phyloP scores from a whole-genome alignment of 2,113 vertebrate genomes.

The Centropus unirufus region DNA sequence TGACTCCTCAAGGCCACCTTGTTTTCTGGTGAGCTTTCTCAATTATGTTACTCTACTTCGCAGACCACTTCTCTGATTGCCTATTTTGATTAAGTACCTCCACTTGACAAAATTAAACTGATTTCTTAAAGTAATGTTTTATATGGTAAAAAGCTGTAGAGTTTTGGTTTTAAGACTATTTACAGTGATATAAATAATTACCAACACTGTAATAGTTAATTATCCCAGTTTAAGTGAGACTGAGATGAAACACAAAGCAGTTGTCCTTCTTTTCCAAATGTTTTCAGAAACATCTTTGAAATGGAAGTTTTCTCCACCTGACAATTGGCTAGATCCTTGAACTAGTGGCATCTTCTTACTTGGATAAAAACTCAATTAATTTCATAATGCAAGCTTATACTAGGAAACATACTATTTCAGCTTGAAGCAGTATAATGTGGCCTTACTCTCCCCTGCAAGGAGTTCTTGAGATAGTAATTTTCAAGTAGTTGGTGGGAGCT shows the following conservation, averaged over 20 bases:
- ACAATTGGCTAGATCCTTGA: background rate
- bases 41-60: background rate
- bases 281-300: background rate
- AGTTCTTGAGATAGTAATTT: background rate
- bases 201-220: background rate
- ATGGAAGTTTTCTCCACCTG: background rate
- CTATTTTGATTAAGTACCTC: background rate
- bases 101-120: background rate
- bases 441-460: background rate
- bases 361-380: background rate
- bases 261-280: background rate
- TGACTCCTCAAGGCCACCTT: background rate
- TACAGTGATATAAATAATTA: background rate
- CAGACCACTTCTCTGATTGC: background rate
- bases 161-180: background rate
- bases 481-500: background rate
- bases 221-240: background rate
- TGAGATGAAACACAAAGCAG: background rate
- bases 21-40: background rate
- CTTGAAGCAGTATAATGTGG: background rate
- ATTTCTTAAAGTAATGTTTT: background rate
- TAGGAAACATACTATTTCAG: background rate
- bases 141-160: background rate
- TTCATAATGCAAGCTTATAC: background rate
- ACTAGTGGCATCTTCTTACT: background rate